Evolutionary conservation across 2,797 vertebrate genomes (phyloP).

Genomic region (Alosa sapidissima): DNA sequence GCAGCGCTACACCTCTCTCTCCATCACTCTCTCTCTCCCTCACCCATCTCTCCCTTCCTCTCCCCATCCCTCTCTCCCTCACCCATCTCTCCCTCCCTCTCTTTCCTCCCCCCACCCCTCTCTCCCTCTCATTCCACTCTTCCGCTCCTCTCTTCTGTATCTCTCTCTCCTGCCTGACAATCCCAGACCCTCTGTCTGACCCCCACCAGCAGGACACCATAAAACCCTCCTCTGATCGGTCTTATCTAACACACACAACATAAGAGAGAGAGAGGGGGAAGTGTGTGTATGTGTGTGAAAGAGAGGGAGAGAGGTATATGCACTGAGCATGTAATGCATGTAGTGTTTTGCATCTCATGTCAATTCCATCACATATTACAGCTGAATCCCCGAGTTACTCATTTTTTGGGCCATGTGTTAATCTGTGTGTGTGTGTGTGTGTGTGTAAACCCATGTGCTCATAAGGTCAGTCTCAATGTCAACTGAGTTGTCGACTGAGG

Average conservation of each 20-base stretch:
- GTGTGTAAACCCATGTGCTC: neutral
- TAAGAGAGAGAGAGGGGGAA: neutral
- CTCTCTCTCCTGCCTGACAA: neutral
- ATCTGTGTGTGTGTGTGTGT: neutral
- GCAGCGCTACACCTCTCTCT: neutral
- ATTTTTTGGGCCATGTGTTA: neutral
- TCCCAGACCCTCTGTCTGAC: conserved; percentile 20
- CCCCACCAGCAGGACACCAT: conserved; percentile 15
- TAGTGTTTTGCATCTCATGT: neutral
- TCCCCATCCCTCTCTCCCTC: neutral
- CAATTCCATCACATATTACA: neutral
- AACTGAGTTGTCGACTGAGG: conserved; percentile 33
- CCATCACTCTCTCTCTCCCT: neutral
- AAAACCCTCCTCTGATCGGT: neutral
- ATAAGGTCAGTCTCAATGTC: conserved; percentile 24
- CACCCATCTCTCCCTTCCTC: too few species aligned
- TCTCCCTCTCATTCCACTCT: neutral
- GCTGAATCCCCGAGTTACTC: neutral
- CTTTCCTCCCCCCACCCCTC: neutral
- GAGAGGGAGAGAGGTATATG: neutral
- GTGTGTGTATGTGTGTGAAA: neutral
- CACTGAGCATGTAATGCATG: neutral
- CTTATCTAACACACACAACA: neutral
- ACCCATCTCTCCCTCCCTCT: neutral
- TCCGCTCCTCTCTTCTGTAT: neutral